phyloP scores from a whole-genome alignment of 2,888 invertebrate species.

The Rhorus exstirpatorius region DNA sequence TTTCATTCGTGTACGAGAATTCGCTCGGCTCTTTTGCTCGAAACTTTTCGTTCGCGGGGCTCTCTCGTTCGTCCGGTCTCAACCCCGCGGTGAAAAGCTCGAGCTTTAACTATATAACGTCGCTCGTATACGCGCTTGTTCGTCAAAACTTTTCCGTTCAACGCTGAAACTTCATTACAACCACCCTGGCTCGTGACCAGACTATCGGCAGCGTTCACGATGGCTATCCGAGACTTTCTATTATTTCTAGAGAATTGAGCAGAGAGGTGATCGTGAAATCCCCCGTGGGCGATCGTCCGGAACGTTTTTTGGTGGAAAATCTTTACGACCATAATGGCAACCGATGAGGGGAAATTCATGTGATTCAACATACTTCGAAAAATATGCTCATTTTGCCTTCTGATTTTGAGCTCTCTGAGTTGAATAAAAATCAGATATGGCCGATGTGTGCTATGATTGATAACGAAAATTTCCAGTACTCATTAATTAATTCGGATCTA shows the following conservation, averaged over 20 bases:
- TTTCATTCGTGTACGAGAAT: conserved; percentile 10
- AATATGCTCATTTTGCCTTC: no score
- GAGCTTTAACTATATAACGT: not conserved
- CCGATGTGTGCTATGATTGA: no score
- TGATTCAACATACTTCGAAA: no score
- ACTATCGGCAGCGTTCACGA: conserved; percentile 31
- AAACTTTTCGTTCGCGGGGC: conserved; percentile 16
- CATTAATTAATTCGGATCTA: no score
- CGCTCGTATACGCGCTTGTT: conserved; percentile 22
- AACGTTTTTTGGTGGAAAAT: conserved; percentile 1
- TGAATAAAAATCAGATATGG: no score
- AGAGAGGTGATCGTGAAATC: conserved; percentile 11
- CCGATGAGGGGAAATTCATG: not conserved
- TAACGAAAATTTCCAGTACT: no score
- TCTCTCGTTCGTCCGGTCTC: not conserved
- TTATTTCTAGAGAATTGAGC: conserved; percentile 21
- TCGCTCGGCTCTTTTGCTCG: conserved; percentile 11
- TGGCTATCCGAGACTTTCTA: conserved; percentile 39
- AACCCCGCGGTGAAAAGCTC: not conserved
- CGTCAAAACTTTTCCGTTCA: conserved; percentile 64
- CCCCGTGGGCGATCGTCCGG: conserved; percentile 25
- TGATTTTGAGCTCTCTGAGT: no score
- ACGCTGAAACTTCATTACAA: conserved; percentile 67
- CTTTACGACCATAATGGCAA: not conserved
- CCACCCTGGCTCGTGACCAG: conserved; percentile 66